Base-by-base conservation (phyloP, 53 echinoderm and acorn worm genomes). In the Hippasteria phrygiana region DNA sequence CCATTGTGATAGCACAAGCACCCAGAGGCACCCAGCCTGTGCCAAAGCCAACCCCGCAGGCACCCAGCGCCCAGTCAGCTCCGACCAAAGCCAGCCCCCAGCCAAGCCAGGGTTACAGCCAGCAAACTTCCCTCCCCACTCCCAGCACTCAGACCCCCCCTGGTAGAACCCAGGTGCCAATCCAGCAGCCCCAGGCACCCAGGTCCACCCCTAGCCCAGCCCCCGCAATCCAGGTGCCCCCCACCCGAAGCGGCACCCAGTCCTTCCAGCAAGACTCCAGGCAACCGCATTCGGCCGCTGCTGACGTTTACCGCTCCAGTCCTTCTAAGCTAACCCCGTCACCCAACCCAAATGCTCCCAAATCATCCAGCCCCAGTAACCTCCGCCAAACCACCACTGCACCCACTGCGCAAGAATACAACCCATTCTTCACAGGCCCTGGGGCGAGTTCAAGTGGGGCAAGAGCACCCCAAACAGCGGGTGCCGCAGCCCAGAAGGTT, bases 391-490 rank as follows among this genome's bases (percentile, higher is more conserved):
- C 37, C 1, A 41, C 89, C 62, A 70, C 80, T 4, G 73, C 73
- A 9, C 35, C 36, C 13, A 13, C 69, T 2, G 74, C 88, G 16
- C 79, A 76, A 40, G 87, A 93, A 8, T 90, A 93, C 77, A 93
- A 88, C 47, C 90, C 88, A 28, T 83, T 88, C 24, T 59, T 75
- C 43, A 77, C 55, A 4, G 81, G 87, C 20, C 56, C 42, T 20
- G 88, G 70, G 29, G 76, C 47, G 28, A 74, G n/a, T 34, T 18
- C n/a, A 5, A 41, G 53, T 48, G 4, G 45, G 24, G 37, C 72
- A 14, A 89, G 43, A 24, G 80, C 33, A 17, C 78, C 73, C 18
- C 87, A 24, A 34, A 18, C 54, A 36, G 2, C 50, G 9, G 47
- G 38, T 62, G 32, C 46, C 12, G 13, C 46, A 32, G 3, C 85